phyloP scores from a whole-genome alignment of 2,113 vertebrate genomes.

The Tragulus kanchil region DNA sequence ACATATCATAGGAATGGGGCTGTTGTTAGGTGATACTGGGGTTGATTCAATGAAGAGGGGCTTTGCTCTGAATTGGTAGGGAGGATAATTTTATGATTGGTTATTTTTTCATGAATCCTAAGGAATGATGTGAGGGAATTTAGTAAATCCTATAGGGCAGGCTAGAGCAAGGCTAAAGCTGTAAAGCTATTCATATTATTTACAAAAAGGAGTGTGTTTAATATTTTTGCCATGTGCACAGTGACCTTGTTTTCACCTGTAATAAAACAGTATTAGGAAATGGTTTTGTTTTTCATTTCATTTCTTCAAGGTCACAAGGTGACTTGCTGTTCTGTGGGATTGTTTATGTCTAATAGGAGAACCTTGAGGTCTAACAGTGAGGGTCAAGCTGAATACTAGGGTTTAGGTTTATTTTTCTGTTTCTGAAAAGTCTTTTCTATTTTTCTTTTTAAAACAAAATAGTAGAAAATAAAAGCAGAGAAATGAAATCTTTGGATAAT shows the following conservation, averaged over 20 bases:
- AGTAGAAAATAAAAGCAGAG: neutral
- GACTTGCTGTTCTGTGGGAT: neutral
- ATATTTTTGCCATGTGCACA: neutral
- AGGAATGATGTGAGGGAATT: neutral
- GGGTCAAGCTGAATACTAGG: neutral
- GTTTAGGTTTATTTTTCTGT: neutral
- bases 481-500: slow-evolving; percentile 21
- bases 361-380: neutral
- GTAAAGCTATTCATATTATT: neutral
- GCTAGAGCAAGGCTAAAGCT: neutral
- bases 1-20: neutral
- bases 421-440: neutral
- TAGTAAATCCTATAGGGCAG: neutral
- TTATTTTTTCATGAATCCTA: neutral
- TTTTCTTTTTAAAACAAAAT: neutral
- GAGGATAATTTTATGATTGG: neutral
- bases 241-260: slow-evolving; percentile 13
- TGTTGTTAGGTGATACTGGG: neutral
- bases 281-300: neutral
- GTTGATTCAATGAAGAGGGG: neutral
- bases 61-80: neutral
- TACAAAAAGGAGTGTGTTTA: neutral
- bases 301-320: neutral
- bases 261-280: slow-evolving; percentile 24
- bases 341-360: neutral